Conservation (phyloP, 2,888 invertebrate genomes). For the Drosophila conformis region DNA sequence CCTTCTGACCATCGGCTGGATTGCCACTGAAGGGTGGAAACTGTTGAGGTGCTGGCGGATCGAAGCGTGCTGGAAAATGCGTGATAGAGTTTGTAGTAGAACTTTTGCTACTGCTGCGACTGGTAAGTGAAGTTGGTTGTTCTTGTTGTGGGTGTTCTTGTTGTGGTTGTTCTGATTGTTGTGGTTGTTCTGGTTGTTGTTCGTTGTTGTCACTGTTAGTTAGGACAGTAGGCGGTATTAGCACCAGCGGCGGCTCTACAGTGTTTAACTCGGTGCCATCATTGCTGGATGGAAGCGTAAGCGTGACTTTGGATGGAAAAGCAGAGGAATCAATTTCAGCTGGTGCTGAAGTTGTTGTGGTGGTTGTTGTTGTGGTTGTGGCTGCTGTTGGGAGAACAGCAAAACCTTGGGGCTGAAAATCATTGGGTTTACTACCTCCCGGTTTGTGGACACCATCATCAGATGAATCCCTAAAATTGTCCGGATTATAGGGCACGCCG, state of each 20-base stretch:
- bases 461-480: conserved; percentile 47
- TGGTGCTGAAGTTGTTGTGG: conserved; percentile 62
- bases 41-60: conserved; percentile 54
- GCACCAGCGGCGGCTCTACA: conserved; percentile 67
- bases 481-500: conserved; percentile 80
- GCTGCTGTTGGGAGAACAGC: conserved; percentile 34
- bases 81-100: conserved; percentile 77
- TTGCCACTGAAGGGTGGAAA: conserved; percentile 58
- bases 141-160: conserved; percentile 13
- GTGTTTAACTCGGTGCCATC: conserved; percentile 41
- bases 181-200: conserved; percentile 9
- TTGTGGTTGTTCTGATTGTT: background rate
- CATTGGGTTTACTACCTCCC: conserved; percentile 61
- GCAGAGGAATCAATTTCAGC: conserved; percentile 62
- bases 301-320: conserved; percentile 80
- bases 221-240: conserved; percentile 65
- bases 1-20: conserved; percentile 57
- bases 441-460: conserved; percentile 14
- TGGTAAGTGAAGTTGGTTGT: conserved; percentile 25
- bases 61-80: conserved; percentile 82
- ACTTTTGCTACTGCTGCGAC: conserved; percentile 13
- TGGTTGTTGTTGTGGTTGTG: conserved; percentile 26
- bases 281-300: conserved; percentile 68
- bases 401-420: conserved; percentile 65
- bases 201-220: conserved; percentile 19